Percentiles rank a stretch among this genome's conserved stretches.
Conservation (phyloP, 2,797 vertebrate species). For the Rhinella marina region DNA sequence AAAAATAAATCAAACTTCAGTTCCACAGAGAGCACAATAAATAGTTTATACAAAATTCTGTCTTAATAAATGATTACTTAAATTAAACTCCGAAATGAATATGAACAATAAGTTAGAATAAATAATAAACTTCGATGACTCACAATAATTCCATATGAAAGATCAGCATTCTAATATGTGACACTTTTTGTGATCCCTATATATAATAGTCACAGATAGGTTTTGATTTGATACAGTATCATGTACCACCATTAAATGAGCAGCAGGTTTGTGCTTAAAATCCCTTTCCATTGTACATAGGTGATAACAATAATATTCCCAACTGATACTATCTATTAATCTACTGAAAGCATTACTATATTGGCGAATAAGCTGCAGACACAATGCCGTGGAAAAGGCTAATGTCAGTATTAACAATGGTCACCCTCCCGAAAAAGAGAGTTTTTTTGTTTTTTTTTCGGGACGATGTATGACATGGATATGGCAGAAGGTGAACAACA, state of each 20-base stretch:
- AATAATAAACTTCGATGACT: constrained; percentile 99
- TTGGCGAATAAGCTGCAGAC: constrained; percentile 97
- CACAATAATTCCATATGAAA: constrained; percentile 98
- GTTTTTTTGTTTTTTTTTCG: constrained; percentile 65
- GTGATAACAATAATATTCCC: constrained; percentile 92
- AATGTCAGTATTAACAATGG: constrained; percentile 88
- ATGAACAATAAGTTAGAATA: constrained; percentile 91
- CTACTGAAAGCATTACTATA: constrained; percentile 99
- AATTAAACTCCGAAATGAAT: constrained; percentile 94
- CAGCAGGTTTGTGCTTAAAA: constrained; percentile 99
- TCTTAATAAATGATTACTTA: constrained; percentile 98
- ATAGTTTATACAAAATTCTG: constrained; percentile 99
- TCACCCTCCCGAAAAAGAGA: constrained; percentile 78
- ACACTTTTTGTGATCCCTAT: constrained; percentile 92
- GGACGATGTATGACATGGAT: constrained; percentile 84
- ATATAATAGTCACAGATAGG: constrained; percentile 93
- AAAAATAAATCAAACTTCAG: constrained; percentile 99
- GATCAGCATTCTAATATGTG: constrained; percentile 97
- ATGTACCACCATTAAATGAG: constrained; percentile 95
- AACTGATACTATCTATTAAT: constrained; percentile 97
- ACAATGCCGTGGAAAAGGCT: constrained; percentile 91
- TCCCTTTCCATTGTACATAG: constrained; percentile 92
- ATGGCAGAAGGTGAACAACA: constrained; percentile 86
- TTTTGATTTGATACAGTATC: constrained; percentile 85
- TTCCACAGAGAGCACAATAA: constrained; percentile 99